Evolutionary conservation across 1,140 invertebrate genomes (phyloP).

Genomic region (Drosophila kurseongensis): DNA sequence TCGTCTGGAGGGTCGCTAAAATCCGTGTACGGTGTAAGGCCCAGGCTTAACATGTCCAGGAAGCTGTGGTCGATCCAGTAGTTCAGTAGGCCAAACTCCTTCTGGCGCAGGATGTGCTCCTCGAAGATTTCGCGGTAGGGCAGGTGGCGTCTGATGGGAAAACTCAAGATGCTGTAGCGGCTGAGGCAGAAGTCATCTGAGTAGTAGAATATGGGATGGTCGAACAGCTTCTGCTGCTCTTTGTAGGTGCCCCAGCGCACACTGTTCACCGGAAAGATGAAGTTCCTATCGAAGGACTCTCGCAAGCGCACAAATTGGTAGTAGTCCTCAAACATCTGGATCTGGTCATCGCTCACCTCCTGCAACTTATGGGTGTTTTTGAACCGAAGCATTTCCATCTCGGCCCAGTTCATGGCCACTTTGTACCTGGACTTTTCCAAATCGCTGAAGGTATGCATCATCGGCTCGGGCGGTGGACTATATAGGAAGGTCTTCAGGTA

Average conservation of each 20-base stretch:
- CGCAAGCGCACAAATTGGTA: conserved; percentile 20
- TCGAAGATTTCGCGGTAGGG: conserved; percentile 64
- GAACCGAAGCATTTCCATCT: too few relatives aligned
- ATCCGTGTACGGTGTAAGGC: conserved; percentile 9
- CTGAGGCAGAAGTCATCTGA: conserved; percentile 44
- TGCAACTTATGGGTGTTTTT: too few relatives aligned
- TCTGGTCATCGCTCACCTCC: too few relatives aligned
- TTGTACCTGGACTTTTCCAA: too few relatives aligned
- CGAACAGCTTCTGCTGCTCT: conserved; percentile 56
- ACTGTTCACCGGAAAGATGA: conserved; percentile 5
- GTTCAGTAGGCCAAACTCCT: conserved; percentile 48
- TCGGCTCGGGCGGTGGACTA: conserved; percentile 33
- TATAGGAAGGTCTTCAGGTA: conserved; percentile 55
- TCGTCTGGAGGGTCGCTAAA: conserved; percentile 8
- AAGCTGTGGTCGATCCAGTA: conserved; percentile 41
- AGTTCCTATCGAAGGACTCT: too few relatives aligned
- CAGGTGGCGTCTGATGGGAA: conserved; percentile 37
- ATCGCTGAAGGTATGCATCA: conserved; percentile 23
- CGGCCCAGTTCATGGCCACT: too few relatives aligned
- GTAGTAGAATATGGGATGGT: conserved; percentile 46
- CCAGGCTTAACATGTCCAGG: too few relatives aligned
- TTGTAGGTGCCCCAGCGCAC: conserved; percentile 38
- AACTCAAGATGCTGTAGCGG: conserved; percentile 5
- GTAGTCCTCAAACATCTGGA: background rate
- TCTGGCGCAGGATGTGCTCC: conserved; percentile 35